These are phyloP conservation scores for Turnix velox DNA, from an alignment of 2,113 vertebrate species.

Conservation along the genomic window DNA sequence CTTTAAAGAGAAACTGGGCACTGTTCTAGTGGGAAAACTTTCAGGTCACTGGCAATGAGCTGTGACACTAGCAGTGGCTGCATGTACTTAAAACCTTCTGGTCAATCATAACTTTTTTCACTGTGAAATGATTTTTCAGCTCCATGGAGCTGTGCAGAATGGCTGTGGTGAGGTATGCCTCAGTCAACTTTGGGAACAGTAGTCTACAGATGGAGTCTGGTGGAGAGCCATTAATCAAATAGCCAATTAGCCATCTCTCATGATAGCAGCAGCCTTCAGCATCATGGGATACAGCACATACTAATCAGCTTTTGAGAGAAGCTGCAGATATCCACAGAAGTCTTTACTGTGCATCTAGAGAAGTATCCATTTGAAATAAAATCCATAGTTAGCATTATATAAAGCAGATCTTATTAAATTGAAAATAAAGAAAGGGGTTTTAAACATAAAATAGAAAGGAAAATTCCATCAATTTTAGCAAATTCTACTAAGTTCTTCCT, in stretches of 20 bases:
- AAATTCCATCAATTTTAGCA: background rate
- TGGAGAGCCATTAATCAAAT: slow-evolving; percentile 46
- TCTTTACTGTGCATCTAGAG: background rate
- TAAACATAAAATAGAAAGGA: background rate
- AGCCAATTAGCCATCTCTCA: slow-evolving; percentile 21
- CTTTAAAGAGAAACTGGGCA: background rate
- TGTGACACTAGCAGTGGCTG: background rate
- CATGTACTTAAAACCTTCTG: background rate
- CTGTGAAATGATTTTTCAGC: background rate
- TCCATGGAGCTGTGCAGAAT: background rate
- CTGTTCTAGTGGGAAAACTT: background rate
- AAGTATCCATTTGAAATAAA: background rate
- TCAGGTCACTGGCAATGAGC: background rate
- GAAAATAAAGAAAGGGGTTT: background rate
- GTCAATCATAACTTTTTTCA: background rate
- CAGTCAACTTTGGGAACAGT: slow-evolving; percentile 19
- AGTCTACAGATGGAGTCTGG: slow-evolving; percentile 19
- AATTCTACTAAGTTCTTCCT: background rate
- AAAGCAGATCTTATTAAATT: background rate
- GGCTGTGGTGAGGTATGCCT: background rate
- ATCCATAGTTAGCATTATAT: background rate
- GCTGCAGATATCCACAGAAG: background rate
- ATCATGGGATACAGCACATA: background rate
- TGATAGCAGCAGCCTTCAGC: background rate
- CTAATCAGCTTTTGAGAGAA: background rate